These are phyloP conservation scores for Dendropsophus ebraccatus DNA, from an alignment of 2,113 vertebrate genomes.

Conservation along the genomic window DNA sequence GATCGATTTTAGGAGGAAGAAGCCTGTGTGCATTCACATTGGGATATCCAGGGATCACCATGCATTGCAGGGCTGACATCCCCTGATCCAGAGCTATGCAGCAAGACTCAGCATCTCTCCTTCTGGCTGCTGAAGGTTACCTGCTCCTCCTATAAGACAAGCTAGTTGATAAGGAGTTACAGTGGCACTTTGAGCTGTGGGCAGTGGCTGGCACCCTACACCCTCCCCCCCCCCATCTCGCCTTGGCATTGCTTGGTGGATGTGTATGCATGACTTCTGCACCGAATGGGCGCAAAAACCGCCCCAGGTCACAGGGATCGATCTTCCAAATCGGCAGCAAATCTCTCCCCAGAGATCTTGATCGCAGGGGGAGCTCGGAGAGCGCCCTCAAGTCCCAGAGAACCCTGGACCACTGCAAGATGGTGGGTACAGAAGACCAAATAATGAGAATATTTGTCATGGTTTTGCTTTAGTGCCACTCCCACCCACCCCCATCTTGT, in stretches of 20 bases:
- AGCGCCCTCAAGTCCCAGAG: constrained; percentile 81
- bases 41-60: constrained; percentile 70
- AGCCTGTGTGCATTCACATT: constrained; percentile 67
- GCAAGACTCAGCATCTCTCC: constrained; percentile 74
- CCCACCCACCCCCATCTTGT: constrained; percentile 59
- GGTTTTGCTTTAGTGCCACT: constrained; percentile 63
- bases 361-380: constrained; percentile 89
- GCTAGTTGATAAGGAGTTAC: constrained; percentile 40
- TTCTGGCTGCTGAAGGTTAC: constrained; percentile 73
- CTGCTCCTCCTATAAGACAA: constrained; percentile 64
- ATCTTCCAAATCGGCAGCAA: constrained; percentile 90
- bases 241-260: constrained; percentile 77
- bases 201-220: constrained; percentile 49
- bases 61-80: constrained; percentile 73
- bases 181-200: constrained; percentile 27
- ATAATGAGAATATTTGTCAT: constrained; percentile 56
- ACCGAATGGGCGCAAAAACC: constrained; percentile 96
- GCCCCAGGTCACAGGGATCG: constrained; percentile 87
- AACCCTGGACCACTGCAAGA: constrained; percentile 93
- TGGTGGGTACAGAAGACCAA: constrained; percentile 80
- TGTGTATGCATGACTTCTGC: constrained; percentile 98
- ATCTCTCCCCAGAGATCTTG: constrained; percentile 79
- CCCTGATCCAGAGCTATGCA: constrained; percentile 73
- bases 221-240: constrained; percentile 56
- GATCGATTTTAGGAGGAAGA: constrained; percentile 66